phyloP scores from a whole-genome alignment of 2,888 invertebrate species.

The Trissolcus brochymenae region DNA sequence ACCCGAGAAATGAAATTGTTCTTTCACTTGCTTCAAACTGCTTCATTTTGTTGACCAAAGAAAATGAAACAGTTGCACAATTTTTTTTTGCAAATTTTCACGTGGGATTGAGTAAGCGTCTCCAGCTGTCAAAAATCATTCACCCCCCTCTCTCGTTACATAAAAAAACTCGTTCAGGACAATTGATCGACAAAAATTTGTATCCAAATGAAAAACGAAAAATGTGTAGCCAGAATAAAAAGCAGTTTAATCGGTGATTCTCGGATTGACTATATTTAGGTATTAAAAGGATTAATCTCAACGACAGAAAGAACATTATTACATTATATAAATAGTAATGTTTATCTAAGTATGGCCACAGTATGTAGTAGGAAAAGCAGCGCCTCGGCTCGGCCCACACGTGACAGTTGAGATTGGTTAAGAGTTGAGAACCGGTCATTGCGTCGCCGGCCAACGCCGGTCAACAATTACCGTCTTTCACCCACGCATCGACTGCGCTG shows the following conservation, averaged over 20 bases:
- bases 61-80: too few relatives aligned
- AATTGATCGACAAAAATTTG: too few relatives aligned
- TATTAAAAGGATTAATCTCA: constrained; percentile 28
- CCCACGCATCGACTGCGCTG: constrained; percentile 39
- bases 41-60: too few relatives aligned
- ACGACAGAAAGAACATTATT: constrained; percentile 39
- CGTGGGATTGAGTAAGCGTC: too few relatives aligned
- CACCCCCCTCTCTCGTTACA: too few relatives aligned
- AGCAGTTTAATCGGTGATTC: background rate
- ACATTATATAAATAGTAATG: constrained; percentile 49
- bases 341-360: constrained; percentile 40
- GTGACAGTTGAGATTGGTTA: constrained; percentile 49
- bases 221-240: background rate
- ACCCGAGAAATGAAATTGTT: too few relatives aligned
- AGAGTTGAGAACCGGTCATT: constrained; percentile 44
- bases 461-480: constrained; percentile 46
- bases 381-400: constrained; percentile 45
- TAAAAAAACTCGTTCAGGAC: too few relatives aligned
- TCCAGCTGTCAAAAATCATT: too few relatives aligned
- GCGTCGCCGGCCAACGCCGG: constrained; percentile 38
- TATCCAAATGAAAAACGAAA: too few relatives aligned
- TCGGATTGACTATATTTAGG: constrained; percentile 41
- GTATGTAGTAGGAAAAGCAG: constrained; percentile 42
- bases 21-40: too few relatives aligned
- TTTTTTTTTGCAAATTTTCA: too few relatives aligned